Conservation (phyloP, 2,113 vertebrate genomes). For the Mastomys coucha region DNA sequence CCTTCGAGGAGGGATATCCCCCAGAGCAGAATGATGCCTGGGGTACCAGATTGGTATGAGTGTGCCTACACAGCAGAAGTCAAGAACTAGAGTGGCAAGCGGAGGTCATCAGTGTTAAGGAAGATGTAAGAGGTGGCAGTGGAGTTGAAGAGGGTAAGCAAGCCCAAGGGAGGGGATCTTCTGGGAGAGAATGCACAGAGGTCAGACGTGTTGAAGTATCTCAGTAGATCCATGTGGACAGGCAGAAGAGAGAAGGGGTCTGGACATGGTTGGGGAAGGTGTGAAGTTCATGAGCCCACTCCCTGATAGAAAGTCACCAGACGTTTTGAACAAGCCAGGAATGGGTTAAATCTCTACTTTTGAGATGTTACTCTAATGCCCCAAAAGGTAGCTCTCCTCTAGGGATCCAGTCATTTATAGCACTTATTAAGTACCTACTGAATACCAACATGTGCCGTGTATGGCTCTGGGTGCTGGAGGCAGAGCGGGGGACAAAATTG, state of each 20-base stretch:
- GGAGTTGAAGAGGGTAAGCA: neutral
- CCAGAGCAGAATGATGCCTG: neutral
- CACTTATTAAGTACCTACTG: neutral
- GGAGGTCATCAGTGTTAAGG: neutral
- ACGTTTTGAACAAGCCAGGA: neutral
- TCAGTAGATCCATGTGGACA: neutral
- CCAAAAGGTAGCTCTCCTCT: too few species aligned
- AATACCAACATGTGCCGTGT: neutral
- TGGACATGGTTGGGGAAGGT: too few species aligned
- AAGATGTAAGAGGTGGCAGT: neutral
- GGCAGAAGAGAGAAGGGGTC: neutral
- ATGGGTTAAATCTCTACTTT: neutral
- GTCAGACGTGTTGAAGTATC: fast-evolving
- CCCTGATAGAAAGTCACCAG: neutral
- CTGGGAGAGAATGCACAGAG: neutral
- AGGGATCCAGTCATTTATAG: neutral
- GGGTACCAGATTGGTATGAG: fast-evolving
- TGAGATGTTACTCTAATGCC: neutral
- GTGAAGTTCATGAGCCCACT: neutral
- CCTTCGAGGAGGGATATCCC: neutral
- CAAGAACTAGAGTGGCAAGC: neutral
- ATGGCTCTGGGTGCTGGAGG: neutral
- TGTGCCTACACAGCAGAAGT: neutral
- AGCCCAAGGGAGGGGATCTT: neutral
- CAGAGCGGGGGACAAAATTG: neutral